Evolutionary conservation across 2,888 invertebrate species (phyloP).

Genomic region (Eilema caniola): DNA sequence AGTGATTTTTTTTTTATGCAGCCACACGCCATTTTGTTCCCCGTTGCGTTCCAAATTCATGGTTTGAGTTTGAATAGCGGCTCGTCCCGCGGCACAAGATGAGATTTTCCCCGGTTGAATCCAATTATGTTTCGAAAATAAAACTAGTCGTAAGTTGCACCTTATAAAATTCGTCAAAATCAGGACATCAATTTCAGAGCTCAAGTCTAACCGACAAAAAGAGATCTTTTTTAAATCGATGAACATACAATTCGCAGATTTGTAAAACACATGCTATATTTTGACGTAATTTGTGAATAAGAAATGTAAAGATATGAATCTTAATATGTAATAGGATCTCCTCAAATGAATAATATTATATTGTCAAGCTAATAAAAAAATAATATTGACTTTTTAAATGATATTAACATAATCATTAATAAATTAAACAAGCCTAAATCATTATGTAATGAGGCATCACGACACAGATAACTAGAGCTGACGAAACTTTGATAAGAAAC

Average conservation of each 20-base stretch:
- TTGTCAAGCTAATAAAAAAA: not conserved
- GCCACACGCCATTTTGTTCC: constrained; percentile 41
- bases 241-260: not conserved
- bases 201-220: not conserved
- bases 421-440: not conserved
- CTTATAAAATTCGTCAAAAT: not conserved
- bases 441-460: not conserved
- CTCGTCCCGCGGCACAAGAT: not conserved
- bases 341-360: not conserved
- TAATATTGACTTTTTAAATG: not conserved
- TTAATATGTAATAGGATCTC: not conserved
- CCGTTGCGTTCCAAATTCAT: constrained; percentile 34
- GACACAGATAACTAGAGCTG: not conserved
- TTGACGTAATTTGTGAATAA: no score
- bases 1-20: constrained; percentile 47
- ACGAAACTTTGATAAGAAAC: not conserved
- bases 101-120: not conserved
- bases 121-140: no score
- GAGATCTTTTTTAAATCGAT: not conserved
- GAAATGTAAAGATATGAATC: not conserved
- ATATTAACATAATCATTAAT: constrained; percentile 1
- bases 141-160: no score
- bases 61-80: not conserved
- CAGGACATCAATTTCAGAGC: no score
- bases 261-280: no score